These are phyloP conservation scores for Tiphia femorata DNA, from an alignment of 2,888 invertebrate genomes.

Conservation along the genomic window DNA sequence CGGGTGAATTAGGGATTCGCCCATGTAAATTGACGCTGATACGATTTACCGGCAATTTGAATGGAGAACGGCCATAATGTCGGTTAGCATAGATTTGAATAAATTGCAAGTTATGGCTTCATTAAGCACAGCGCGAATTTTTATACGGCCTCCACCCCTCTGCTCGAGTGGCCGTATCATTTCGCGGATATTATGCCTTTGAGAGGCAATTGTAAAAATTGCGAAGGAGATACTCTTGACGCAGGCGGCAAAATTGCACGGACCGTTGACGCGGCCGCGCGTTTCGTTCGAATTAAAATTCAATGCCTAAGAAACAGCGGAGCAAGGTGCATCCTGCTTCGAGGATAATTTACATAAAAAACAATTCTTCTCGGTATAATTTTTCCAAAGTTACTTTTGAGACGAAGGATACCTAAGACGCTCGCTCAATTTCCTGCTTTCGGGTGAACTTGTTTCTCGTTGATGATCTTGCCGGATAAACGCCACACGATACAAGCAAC, in stretches of 20 bases:
- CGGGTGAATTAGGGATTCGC: constrained; percentile 41
- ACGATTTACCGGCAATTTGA: constrained; percentile 56
- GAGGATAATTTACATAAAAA: no score
- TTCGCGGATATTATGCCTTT: neutral
- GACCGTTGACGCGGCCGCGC: no score
- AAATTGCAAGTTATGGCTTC: constrained; percentile 60
- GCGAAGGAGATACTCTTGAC: neutral
- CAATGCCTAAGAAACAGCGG: no score
- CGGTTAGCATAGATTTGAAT: constrained; percentile 63
- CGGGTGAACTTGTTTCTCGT: no score
- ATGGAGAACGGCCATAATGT: constrained; percentile 53
- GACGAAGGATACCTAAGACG: no score
- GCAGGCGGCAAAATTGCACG: neutral
- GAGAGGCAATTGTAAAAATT: neutral
- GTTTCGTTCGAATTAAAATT: no score
- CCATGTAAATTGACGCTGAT: constrained; percentile 52
- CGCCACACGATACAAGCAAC: no score
- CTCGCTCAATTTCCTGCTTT: no score
- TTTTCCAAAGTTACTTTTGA: no score
- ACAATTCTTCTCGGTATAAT: no score
- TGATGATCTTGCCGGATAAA: no score
- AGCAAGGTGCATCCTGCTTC: no score
- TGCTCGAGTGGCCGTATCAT: neutral
- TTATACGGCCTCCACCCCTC: constrained; percentile 41
- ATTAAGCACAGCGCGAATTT: constrained; percentile 58